Base-by-base conservation (phyloP, 1,140 invertebrate species). In the Drosophila albomicans region DNA sequence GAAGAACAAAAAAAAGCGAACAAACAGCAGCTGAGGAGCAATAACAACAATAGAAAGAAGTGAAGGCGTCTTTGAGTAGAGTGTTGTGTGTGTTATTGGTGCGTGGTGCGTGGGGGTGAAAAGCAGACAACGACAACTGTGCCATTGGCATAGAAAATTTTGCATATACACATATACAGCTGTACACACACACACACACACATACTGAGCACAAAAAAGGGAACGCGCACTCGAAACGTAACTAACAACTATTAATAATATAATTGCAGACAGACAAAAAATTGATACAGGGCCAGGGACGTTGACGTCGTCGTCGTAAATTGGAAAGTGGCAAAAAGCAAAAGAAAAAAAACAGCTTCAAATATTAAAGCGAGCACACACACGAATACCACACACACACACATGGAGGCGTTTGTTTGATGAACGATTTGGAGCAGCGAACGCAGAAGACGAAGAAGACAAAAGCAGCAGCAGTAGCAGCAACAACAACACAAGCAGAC, bases 61-160 rank as follows among this genome's bases (percentile, higher is more conserved):
- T 51, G 35, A 71, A 65, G 43, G 51, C 61, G 61, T 71, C 61
- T 65, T 57, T 16, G 28, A 54, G 59, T 10, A 65, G 61, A 35
- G 58, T 54, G 35, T 38, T 3, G 6, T 38, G 68, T 35, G 57
- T 54, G 35, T 48, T 25, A 4, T 25, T 25, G 3, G 20, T 25
- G 20, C 20, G 62, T 43, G 48, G 61, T 56, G 52, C 30, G 71
- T 45, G 52, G 66, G 64, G 66, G 54, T 59, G 56, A 68, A 73
- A 73, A 25, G 13, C 54, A 66, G 49, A 72, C 46, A 59, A 48
- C 52, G 32, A 70, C 67, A 75, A 75, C 72, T 79, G 75, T 80
- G 78, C 78, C 84, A 87, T 87, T 87, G 84, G 80, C 84, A 88
- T 88, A 88, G 84, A 87, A 86, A 87, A 88, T 74, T 88, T 84